phyloP scores from a whole-genome alignment of 2,113 vertebrate genomes.

The Notiomystis cincta region DNA sequence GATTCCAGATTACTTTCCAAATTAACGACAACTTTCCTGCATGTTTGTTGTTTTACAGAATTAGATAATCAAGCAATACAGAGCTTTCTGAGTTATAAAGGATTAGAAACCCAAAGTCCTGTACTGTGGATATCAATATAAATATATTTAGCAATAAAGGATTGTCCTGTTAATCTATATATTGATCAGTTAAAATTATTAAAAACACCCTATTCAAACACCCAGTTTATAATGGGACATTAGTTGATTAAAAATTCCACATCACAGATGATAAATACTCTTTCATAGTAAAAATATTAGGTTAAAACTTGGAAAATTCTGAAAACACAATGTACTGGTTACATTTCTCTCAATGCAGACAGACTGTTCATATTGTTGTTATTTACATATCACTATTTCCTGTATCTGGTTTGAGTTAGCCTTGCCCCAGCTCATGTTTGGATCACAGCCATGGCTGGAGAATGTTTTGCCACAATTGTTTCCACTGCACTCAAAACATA shows the following conservation, averaged over 20 bases:
- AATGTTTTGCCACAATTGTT: neutral
- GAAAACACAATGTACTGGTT: neutral
- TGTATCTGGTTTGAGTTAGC: neutral
- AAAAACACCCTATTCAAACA: accelerated
- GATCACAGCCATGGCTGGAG: neutral
- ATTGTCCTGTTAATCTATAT: neutral
- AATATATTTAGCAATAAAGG: neutral
- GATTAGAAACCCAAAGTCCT: neutral
- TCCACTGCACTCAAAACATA: neutral
- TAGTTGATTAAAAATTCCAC: neutral
- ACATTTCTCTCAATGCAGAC: neutral
- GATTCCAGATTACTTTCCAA: constrained; percentile 21
- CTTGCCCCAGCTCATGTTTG: neutral
- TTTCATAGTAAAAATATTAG: neutral
- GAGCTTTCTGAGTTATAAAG: neutral
- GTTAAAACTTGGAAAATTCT: neutral
- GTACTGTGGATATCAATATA: neutral
- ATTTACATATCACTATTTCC: neutral
- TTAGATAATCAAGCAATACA: neutral
- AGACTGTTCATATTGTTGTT: neutral
- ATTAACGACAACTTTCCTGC: neutral
- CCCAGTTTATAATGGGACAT: neutral
- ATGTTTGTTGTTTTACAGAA: neutral
- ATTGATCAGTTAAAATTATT: constrained; percentile 1
- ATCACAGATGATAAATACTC: neutral